Base-by-base conservation (phyloP, 2,888 invertebrate species). In the Tipula lateralis region DNA sequence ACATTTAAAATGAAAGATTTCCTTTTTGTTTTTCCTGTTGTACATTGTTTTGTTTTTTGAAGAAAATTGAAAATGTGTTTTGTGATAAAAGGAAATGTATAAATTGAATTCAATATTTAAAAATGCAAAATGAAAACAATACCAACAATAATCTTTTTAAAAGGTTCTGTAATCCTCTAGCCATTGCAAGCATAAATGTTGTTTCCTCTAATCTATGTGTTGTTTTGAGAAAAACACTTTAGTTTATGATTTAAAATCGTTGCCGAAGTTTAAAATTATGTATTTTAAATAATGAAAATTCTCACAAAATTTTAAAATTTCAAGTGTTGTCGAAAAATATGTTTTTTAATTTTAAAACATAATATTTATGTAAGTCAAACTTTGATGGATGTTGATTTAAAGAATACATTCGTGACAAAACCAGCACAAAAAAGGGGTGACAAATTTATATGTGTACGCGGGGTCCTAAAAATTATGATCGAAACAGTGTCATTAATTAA, bases 121-220 rank as follows among this genome's bases (percentile, higher is more conserved):
- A 66, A 66, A 66, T 66, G 66, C 66, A 66, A 66, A 66, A 66
- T 3, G 66, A 66, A 66, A 66, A 66, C 66, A 66, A 24, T 66
- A 66, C 9, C 1, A 3, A 66, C 66, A 66, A 66, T 66, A 66
- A 66, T 66, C 66, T 66, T 66, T 66, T 66, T 66, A 66, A 66
- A 66, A 66, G 66, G 66, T 66, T 66, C 66, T 66, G 66, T 66
- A 66, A 66, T 66, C 66, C 66, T 66, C 66, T 66, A 66, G 66
- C 24, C 66, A 66, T 24, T 66, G 66, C 66, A 66, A 24, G 24
- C 24, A 66, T 24, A 66, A 66, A 50, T 16, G 44, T 2, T 6
- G n/a, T 50, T 50, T 5, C 16, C 16, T 50, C 66, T 66, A 66
- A 66, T 66, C 66, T 66, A 12, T 66, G 24, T 24, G 24, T 66